Percentiles rank a stretch among this genome's conserved stretches.
These are phyloP conservation scores for Cephus rjabovi DNA, from an alignment of 2,888 invertebrate species.

Conservation along the genomic window DNA sequence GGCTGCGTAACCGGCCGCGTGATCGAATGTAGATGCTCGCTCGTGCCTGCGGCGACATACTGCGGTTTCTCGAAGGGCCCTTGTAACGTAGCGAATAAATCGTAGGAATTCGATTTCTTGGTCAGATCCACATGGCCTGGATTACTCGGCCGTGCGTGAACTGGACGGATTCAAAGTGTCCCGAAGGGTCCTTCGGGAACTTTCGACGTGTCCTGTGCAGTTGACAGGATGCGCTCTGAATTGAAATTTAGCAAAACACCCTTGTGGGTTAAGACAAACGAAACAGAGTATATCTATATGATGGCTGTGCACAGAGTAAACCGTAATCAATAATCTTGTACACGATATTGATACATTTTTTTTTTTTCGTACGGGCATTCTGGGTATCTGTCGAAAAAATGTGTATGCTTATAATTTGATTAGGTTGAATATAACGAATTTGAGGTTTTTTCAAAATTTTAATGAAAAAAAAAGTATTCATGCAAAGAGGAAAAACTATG, in stretches of 20 bases:
- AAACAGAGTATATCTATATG: not conserved
- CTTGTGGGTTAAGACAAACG: constrained; percentile 54
- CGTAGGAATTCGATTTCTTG: constrained; percentile 52
- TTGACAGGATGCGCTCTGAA: constrained; percentile 50
- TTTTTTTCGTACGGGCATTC: too few species aligned
- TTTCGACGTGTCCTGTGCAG: constrained; percentile 29
- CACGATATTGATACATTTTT: not conserved
- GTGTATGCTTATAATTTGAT: not conserved
- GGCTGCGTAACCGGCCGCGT: constrained; percentile 61
- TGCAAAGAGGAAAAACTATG: not conserved
- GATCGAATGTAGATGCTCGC: constrained; percentile 48
- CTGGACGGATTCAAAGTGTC: constrained; percentile 48
- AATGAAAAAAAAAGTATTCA: not conserved
- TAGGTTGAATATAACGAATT: not conserved
- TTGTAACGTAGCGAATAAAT: constrained; percentile 51
- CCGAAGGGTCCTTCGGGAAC: constrained; percentile 46
- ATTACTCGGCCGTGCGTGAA: constrained; percentile 57
- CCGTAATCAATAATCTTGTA: not conserved
- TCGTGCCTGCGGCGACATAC: constrained; percentile 41
- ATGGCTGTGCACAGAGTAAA: not conserved
- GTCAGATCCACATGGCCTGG: not conserved
- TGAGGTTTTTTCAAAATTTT: not conserved
- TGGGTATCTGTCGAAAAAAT: too few species aligned
- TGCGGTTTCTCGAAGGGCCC: constrained; percentile 44
- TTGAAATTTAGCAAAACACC: constrained; percentile 56